Percentiles rank a stretch among this genome's conserved stretches.
These are phyloP conservation scores for Gambusia holbrooki DNA, from an alignment of 2,113 vertebrate genomes.

Conservation along the genomic window DNA sequence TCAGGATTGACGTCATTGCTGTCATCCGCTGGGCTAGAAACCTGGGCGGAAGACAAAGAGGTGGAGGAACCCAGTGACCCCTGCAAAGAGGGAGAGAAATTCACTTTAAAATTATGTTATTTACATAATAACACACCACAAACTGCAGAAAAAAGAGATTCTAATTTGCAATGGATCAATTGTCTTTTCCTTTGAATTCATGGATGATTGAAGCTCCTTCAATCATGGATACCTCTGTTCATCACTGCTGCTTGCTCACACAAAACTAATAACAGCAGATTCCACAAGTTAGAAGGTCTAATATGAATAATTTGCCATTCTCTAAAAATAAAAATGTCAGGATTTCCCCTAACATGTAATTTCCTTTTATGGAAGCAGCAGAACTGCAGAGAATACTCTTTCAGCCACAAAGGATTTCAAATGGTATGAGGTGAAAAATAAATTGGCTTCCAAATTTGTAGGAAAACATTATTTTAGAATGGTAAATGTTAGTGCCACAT, in stretches of 20 bases:
- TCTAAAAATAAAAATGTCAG: slow-evolving; percentile 61
- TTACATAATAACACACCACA: background rate
- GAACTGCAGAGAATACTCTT: slow-evolving; percentile 28
- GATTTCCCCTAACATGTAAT: slow-evolving; percentile 60
- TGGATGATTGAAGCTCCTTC: background rate
- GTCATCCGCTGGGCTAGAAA: slow-evolving; percentile 91
- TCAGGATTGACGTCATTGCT: slow-evolving; percentile 84
- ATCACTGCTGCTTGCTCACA: slow-evolving; percentile 3
- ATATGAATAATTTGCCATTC: slow-evolving; percentile 29
- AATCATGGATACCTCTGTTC: no score
- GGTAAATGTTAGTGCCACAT: no score
- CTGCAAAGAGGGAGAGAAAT: slow-evolving; percentile 70
- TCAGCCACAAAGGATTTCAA: no score
- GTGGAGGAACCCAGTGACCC: slow-evolving; percentile 92
- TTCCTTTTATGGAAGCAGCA: slow-evolving; percentile 67
- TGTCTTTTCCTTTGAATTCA: background rate
- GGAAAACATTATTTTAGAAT: no score
- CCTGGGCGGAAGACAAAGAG: slow-evolving; percentile 92
- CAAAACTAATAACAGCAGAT: slow-evolving; percentile 27
- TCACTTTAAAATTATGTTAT: background rate
- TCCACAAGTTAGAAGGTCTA: slow-evolving; percentile 23
- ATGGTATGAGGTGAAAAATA: no score
- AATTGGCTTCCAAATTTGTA: no score
- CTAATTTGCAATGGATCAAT: background rate
- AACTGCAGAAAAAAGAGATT: background rate